A percentile compares a stretch with the other conserved stretches of the same genome.
These are phyloP conservation scores for Aurelia aurita complex sp. Pacific DNA, from an alignment of 30 jellyfish, hydroid and myxozoan species.

Conservation along the genomic window DNA sequence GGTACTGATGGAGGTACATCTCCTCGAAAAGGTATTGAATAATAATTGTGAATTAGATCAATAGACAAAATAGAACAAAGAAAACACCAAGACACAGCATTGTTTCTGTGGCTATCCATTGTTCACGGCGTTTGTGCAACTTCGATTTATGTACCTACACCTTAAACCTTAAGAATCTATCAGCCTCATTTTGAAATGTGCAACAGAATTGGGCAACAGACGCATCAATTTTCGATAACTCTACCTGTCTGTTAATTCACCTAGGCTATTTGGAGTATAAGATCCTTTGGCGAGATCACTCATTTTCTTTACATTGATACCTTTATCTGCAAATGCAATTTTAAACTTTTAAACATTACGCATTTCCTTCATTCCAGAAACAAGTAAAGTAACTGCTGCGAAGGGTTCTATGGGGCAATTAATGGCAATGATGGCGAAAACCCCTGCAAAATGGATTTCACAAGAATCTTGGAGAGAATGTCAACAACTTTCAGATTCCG, in stretches of 20 bases:
- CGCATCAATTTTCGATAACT: too few relatives aligned
- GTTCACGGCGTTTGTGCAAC: neutral
- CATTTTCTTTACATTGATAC: too few relatives aligned
- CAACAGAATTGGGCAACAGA: too few relatives aligned
- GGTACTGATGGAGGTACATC: slow-evolving; percentile 17
- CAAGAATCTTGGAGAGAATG: slow-evolving; percentile 61
- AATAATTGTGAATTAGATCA: neutral
- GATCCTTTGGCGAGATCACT: too few relatives aligned
- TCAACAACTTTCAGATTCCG: slow-evolving; percentile 14
- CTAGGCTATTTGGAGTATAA: too few relatives aligned
- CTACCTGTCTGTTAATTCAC: too few relatives aligned
- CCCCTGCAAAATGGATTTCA: slow-evolving; percentile 71
- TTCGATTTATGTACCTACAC: neutral
- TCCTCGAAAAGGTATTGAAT: slow-evolving; percentile 27
- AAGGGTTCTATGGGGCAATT: slow-evolving; percentile 50
- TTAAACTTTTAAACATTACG: neutral
- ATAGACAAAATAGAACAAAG: neutral
- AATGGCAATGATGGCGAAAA: slow-evolving; percentile 35
- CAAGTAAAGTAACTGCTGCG: slow-evolving; percentile 9
- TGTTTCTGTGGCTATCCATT: too few relatives aligned
- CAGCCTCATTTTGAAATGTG: too few relatives aligned
- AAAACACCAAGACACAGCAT: too few relatives aligned
- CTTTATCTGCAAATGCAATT: too few relatives aligned
- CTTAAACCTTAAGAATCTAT: too few relatives aligned
- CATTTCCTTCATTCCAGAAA: neutral